Percentiles rank a stretch among this genome's conserved stretches.
Conservation (phyloP, 2,113 vertebrate species). For the Ciconia maguari region DNA sequence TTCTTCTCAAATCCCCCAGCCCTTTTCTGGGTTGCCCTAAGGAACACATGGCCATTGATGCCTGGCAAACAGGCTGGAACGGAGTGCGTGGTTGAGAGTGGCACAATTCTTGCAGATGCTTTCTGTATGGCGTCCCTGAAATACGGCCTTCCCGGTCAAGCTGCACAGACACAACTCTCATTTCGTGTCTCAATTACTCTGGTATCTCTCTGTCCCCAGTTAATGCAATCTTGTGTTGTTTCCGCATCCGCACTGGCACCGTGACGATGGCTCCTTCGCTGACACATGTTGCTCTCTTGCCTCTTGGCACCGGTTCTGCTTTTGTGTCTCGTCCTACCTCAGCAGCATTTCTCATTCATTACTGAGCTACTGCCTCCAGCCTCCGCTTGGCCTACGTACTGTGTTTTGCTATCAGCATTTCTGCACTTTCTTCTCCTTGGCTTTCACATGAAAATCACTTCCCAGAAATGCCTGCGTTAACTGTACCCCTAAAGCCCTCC, state of each 20-base stretch:
- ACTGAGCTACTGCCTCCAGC: neutral
- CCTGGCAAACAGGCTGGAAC: no score
- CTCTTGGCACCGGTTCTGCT: neutral
- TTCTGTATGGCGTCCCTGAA: neutral
- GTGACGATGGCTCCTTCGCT: neutral
- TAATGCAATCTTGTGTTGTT: neutral
- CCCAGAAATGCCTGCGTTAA: neutral
- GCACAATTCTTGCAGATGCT: neutral
- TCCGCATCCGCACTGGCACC: accelerated
- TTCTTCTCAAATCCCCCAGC: neutral
- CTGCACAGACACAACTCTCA: neutral
- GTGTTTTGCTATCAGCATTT: neutral
- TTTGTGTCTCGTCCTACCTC: neutral
- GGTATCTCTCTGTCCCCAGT: neutral
- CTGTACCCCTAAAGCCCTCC: neutral
- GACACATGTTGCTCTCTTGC: accelerated
- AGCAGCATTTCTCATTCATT: neutral
- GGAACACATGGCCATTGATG: neutral
- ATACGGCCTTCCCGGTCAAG: neutral
- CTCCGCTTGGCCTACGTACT: neutral
- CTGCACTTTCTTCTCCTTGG: neutral
- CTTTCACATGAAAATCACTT: neutral
- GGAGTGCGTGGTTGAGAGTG: neutral
- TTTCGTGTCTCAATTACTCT: neutral
- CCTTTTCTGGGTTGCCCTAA: neutral